Evolutionary conservation across 1,140 invertebrate species (phyloP).

Genomic region (Solenopsis fugax): DNA sequence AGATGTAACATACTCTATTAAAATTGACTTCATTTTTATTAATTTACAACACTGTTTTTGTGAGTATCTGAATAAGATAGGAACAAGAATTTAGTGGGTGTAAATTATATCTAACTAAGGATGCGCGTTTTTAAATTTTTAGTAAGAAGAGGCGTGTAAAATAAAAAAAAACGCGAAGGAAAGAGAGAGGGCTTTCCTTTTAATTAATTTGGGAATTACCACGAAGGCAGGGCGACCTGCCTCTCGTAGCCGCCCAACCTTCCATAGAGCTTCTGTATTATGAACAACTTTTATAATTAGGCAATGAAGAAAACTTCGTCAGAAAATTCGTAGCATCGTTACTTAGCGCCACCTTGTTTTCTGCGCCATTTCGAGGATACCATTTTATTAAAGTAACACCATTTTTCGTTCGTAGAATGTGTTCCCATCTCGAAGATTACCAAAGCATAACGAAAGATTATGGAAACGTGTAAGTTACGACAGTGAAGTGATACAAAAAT

Average conservation of each 20-base stretch:
- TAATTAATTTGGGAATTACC: slow-evolving; percentile 79
- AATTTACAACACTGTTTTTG: neutral
- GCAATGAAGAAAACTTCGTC: slow-evolving; percentile 75
- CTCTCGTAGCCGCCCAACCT: slow-evolving; percentile 35
- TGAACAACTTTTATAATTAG: slow-evolving; percentile 81
- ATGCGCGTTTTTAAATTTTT: neutral
- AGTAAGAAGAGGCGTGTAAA: slow-evolving; percentile 18
- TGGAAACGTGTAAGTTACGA: neutral
- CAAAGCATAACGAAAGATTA: slow-evolving; percentile 23
- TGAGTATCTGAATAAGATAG: neutral
- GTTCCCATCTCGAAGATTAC: slow-evolving; percentile 21
- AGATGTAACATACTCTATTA: neutral
- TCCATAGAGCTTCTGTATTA: slow-evolving; percentile 68
- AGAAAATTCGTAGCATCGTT: slow-evolving; percentile 70
- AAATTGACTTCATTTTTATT: neutral
- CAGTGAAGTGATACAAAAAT: neutral
- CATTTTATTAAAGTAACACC: slow-evolving; percentile 47
- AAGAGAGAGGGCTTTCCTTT: slow-evolving; percentile 72
- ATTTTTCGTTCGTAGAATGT: neutral
- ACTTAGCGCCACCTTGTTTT: slow-evolving; percentile 36
- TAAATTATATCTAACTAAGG: neutral
- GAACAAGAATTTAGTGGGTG: slow-evolving; percentile 1
- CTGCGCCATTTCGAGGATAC: neutral
- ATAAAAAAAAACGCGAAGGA: slow-evolving; percentile 5
- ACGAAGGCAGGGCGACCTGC: slow-evolving; percentile 36